Base-by-base conservation (phyloP, 2,888 invertebrate genomes). In the Oxystoma pomonae region DNA sequence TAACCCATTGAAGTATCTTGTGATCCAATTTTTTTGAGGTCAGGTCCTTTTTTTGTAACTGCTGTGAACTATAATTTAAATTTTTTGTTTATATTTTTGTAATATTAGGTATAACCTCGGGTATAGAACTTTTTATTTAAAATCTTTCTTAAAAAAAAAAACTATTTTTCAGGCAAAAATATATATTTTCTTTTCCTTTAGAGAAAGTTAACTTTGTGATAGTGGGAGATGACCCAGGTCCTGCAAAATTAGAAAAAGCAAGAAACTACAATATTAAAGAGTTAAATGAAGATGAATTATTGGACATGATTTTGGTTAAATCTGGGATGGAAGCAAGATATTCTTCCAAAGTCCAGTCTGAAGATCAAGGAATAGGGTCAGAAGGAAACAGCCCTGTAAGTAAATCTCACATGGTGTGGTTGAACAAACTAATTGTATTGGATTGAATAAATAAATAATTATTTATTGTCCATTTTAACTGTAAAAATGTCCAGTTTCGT, bases 221-320 rank as follows among this genome's bases (percentile, higher is more conserved):
- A 19, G 86, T 90, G 1, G 97, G 97, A 0, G 90, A 93, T 59
- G 92, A 96, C 59, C 85, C 94, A 1, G 97, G 96, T 0, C 91
- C 90, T 5, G 84, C 90, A 2, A 97, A 97, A 83, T 76, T 93
- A 55, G 85, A 86, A 0, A 94, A 94, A 80, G 90, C 91, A 0
- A 82, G 85, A 73, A 85, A 84, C 67, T 81, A 90, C 20, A 86
- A 87, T 16, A 87, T 91, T n/a, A 87, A 86, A 74, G 84, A 88
- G 60, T 81, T 96, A 20, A 86, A 85, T 67, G 96, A 96, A 81
- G 92, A 96, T 80, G 90, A 88, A 16, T 84, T 97, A 49, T 81
- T 96, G 16, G 86, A 92, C 75, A 81, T 96, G 75, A 90, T 96
- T 63, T 81, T 84, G 62, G 84, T 83, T 59, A 84, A 81, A 72